These are phyloP conservation scores for Macrotrachela quadricornifera DNA, from an alignment of 1,140 invertebrate genomes.

Conservation along the genomic window DNA sequence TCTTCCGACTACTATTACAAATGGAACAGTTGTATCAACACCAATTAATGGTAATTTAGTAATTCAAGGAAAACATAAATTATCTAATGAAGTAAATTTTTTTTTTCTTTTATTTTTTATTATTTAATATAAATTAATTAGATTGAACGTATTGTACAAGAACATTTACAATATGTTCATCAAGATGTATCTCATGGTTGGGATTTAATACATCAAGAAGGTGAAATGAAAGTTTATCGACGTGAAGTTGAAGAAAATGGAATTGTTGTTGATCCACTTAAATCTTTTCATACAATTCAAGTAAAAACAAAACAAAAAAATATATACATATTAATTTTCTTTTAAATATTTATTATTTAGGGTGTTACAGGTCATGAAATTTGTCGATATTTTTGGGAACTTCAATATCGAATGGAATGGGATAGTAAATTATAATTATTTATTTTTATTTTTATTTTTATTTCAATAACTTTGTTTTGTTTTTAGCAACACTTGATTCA, in stretches of 20 bases:
- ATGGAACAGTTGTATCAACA: too few relatives aligned
- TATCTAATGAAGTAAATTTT: too few relatives aligned
- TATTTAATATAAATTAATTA: background rate
- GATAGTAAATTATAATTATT: slow-evolving; percentile 45
- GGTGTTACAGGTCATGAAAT: slow-evolving; percentile 90
- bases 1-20: too few relatives aligned
- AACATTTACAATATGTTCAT: slow-evolving; percentile 46
- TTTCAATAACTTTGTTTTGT: too few relatives aligned
- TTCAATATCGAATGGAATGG: slow-evolving; percentile 89
- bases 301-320: slow-evolving; percentile 15
- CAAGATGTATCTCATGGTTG: slow-evolving; percentile 55
- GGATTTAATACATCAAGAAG: slow-evolving; percentile 93
- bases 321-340: background rate
- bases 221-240: slow-evolving; percentile 94
- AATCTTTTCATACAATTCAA: slow-evolving; percentile 84
- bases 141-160: slow-evolving; percentile 12
- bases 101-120: too few relatives aligned
- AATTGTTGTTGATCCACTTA: slow-evolving; percentile 84
- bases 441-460: too few relatives aligned
- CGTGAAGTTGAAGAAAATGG: slow-evolving; percentile 65
- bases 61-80: too few relatives aligned
- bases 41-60: too few relatives aligned
- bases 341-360: slow-evolving; percentile 22
- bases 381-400: slow-evolving; percentile 89
- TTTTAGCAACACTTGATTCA: slow-evolving; percentile 42